Conservation (phyloP, 2,888 invertebrate species). For the Epinotia demarniana region DNA sequence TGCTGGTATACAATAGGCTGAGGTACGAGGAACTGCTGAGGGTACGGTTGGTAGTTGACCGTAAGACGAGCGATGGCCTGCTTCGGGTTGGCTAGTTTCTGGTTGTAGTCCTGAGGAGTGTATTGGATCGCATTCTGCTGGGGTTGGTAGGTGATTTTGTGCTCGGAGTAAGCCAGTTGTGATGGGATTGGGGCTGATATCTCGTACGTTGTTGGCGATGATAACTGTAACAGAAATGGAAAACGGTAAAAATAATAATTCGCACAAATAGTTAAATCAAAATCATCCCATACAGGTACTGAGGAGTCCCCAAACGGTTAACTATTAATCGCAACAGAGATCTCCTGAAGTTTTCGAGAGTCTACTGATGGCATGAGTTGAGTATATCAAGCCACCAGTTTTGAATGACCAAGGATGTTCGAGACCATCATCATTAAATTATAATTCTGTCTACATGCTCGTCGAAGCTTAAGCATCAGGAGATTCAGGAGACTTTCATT, state of each 20-base stretch:
- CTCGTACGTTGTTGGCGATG: conserved; percentile 67
- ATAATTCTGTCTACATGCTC: too few species aligned
- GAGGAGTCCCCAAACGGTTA: too few species aligned
- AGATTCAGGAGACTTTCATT: not conserved
- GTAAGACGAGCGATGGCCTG: conserved; percentile 42
- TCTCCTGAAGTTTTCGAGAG: not conserved
- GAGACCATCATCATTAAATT: not conserved
- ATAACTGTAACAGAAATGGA: conserved; percentile 58
- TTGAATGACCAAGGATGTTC: not conserved
- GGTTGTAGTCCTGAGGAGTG: conserved; percentile 49
- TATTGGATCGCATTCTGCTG: conserved; percentile 53
- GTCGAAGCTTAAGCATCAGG: not conserved
- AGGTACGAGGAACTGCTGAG: conserved; percentile 51
- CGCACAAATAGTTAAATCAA: too few species aligned
- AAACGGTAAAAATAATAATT: conserved; percentile 12
- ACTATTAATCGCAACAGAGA: not conserved
- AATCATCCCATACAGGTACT: too few species aligned
- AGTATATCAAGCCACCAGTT: not conserved
- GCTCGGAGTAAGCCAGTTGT: conserved; percentile 69
- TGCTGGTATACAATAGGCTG: conserved; percentile 29
- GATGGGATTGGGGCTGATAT: conserved; percentile 70
- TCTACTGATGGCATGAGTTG: not conserved
- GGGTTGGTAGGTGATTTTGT: conserved; percentile 60
- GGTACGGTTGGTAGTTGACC: conserved; percentile 47
- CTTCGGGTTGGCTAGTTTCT: conserved; percentile 49